Percentiles rank a stretch among this genome's conserved stretches.
Conservation (phyloP, 2,797 vertebrate genomes). For the Petrocephalus schoutedeni region DNA sequence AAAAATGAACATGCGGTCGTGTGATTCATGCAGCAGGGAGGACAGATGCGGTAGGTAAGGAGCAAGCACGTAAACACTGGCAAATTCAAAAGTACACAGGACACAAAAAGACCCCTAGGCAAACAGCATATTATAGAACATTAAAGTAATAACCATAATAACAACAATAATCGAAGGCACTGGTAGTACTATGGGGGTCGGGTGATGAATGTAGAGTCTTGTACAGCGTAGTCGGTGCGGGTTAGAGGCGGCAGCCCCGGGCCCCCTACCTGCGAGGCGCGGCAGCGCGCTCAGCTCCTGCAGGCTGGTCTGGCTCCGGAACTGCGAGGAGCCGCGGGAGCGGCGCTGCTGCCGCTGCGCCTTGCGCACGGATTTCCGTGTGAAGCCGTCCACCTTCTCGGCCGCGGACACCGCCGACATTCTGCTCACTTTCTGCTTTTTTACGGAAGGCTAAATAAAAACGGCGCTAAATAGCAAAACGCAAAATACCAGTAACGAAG, state of each 20-base stretch:
- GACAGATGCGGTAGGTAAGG: not conserved
- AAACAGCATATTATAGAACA: not conserved
- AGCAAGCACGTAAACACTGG: not conserved
- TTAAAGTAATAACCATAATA: not conserved
- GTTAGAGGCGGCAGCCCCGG: not conserved
- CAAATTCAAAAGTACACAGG: not conserved
- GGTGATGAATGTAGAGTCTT: not conserved
- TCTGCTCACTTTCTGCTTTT: slow-evolving; percentile 43
- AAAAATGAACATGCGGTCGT: not conserved
- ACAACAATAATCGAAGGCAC: not conserved
- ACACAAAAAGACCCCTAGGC: not conserved
- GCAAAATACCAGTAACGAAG: not conserved
- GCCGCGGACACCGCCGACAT: slow-evolving; percentile 91
- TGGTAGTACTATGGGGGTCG: not conserved
- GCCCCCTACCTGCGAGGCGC: slow-evolving; percentile 79
- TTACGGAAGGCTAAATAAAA: not conserved
- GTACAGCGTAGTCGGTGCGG: not conserved
- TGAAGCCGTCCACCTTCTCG: slow-evolving; percentile 98
- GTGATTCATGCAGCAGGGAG: not conserved
- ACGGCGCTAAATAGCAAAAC: not conserved
- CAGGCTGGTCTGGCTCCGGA: slow-evolving; percentile 74
- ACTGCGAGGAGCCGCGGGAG: slow-evolving; percentile 92
- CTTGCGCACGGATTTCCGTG: slow-evolving; percentile 92
- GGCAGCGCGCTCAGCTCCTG: slow-evolving; percentile 86
- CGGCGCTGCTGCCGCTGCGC: slow-evolving; percentile 86